A percentile compares a stretch with the other conserved stretches of the same genome.
phyloP scores from a whole-genome alignment of 2,113 vertebrate genomes.

The Marcusenius ussheri region DNA sequence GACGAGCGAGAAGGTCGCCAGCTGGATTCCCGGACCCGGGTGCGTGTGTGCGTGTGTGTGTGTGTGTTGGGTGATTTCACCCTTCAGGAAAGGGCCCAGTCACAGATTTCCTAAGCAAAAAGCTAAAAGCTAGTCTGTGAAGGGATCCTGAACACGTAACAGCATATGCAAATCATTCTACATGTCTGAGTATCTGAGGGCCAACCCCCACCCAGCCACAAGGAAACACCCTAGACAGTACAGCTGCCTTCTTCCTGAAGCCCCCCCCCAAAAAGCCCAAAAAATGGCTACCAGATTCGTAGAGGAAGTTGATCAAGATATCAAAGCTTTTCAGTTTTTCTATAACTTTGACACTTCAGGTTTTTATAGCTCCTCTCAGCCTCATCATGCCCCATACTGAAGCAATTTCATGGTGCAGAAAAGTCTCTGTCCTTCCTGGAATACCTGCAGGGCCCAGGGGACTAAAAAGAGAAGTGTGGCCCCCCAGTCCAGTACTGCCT shows the following conservation, averaged over 20 bases:
- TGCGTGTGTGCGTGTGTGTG: not conserved
- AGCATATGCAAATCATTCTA: not conserved
- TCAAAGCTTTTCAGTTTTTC: constrained; percentile 3
- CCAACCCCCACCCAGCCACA: not conserved
- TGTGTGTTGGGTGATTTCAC: too few relatives aligned
- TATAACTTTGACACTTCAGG: not conserved
- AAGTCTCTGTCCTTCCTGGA: not conserved
- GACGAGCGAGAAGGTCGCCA: not conserved
- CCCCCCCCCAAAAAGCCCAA: not conserved
- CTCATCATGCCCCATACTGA: not conserved
- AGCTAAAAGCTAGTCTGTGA: not conserved
- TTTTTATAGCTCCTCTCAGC: not conserved
- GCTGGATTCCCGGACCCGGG: not conserved
- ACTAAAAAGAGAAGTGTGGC: not conserved
- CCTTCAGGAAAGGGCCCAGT: not conserved
- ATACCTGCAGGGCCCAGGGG: not conserved
- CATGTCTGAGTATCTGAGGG: not conserved
- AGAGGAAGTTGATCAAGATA: not conserved
- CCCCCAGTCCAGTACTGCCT: not conserved
- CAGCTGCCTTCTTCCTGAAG: not conserved
- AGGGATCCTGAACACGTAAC: not conserved
- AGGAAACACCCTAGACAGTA: not conserved
- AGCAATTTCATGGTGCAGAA: constrained; percentile 13
- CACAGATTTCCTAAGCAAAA: not conserved
- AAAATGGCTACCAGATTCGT: constrained; percentile 8